Evolutionary conservation across 2,888 invertebrate genomes (phyloP), one percentile per base, ranked within the genome.

Genomic region (Steinernema carpocapsae): DNA sequence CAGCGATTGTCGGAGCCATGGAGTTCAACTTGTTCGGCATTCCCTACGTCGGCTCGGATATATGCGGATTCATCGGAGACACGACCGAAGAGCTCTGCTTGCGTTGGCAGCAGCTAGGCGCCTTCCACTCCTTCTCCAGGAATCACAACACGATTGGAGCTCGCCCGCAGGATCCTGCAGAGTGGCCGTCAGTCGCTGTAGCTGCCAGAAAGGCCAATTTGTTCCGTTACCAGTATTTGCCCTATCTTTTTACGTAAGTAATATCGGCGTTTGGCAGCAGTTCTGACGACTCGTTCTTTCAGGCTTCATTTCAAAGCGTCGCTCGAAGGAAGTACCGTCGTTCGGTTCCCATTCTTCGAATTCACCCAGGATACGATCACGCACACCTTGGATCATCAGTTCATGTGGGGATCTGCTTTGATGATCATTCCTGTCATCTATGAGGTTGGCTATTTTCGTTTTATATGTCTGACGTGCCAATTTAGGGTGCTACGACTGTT

Each of bases 41-140:
- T 22, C 83, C 86, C 10, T 81, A 79, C 51, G 78, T 80, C 56
- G 85, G 82, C 19, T 82, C 88, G 4, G 89, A 89, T 76, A 88
- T 89, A 29, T 89, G 89, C 78, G 89, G 89, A 1, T 89, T 89
- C 81, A 82, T 83, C 76, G 82, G 77, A 17, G 84, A 87, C 46
- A 82, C 88, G 0, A 84, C 83, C 0, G 85, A 84, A 46, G 88
- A 89, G 74, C 79, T 90, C 82, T 92, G 92, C 78, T 85, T 91
- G 0, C 90, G 91, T 79, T 92, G 92, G 92, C 92, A 92, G 78
- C 90, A 92, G 87, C 90, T 92, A 4, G 91, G 71, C 45, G 72
- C 42, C 1, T 72, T 46, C 46, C 26, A 71, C 22, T 43, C 71
- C 1, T 71, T 71, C 22, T 22, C 81, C 45, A 43, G 78, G n/a